phyloP scores from a whole-genome alignment of 1,140 invertebrate species.

The Phocides pigmalion region DNA sequence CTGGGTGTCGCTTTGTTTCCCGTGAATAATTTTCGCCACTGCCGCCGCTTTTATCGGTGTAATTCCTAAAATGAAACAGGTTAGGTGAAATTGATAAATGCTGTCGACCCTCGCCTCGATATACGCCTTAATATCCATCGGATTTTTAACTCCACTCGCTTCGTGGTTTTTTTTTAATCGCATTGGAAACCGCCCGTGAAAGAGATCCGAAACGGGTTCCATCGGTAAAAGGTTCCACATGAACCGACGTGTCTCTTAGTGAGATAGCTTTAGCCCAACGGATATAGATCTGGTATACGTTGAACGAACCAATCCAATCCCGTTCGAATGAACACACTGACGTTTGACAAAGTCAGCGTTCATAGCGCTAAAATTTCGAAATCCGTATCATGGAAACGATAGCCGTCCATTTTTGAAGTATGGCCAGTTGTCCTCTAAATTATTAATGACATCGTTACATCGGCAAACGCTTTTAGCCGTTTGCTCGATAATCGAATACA shows the following conservation, averaged over 20 bases:
- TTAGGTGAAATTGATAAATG: conserved; percentile 61
- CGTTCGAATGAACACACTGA: conserved; percentile 18
- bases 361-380: conserved; percentile 26
- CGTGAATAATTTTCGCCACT: conserved; percentile 55
- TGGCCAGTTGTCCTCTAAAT: conserved; percentile 36
- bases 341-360: conserved; percentile 21
- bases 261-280: conserved; percentile 21
- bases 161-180: conserved; percentile 10
- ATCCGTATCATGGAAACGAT: conserved; percentile 15
- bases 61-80: conserved; percentile 61
- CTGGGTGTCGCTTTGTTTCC: conserved; percentile 58
- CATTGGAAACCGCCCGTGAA: conserved; percentile 15
- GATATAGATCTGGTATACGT: conserved; percentile 23
- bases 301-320: conserved; percentile 25
- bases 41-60: conserved; percentile 53
- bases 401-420: conserved; percentile 27
- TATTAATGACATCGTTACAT: conserved; percentile 61
- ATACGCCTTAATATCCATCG: conserved; percentile 19
- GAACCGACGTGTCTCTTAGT: conserved; percentile 19
- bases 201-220: conserved; percentile 3
- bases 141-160: conserved; percentile 5
- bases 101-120: conserved; percentile 32
- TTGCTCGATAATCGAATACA: conserved; percentile 66
- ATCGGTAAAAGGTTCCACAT: conserved; percentile 24
- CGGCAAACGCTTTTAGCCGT: conserved; percentile 59